Percentiles rank a stretch among this genome's conserved stretches.
Conservation (phyloP, 2,113 vertebrate species). For the Hippopotamus amphibius region DNA sequence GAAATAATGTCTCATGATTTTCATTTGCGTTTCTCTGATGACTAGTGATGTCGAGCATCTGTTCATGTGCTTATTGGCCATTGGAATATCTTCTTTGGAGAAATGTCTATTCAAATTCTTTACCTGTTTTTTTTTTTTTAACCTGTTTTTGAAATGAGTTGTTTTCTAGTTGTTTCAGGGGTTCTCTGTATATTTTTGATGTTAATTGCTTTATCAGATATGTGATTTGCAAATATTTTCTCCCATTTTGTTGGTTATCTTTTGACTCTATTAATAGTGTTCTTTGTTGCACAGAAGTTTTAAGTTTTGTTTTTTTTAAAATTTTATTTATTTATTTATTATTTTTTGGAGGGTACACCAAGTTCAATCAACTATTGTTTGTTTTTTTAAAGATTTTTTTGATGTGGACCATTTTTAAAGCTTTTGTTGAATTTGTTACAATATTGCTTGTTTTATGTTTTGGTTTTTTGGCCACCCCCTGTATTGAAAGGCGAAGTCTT, state of each 20-base stretch:
- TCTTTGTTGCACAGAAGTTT: background rate
- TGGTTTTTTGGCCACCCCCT: no score
- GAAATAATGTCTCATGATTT: background rate
- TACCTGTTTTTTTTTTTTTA: slow-evolving; percentile 6
- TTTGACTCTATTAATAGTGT: background rate
- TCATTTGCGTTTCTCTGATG: background rate
- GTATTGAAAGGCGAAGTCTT: no score
- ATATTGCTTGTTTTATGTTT: no score
- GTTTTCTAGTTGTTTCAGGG: background rate
- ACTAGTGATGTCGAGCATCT: background rate
- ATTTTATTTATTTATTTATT: no score
- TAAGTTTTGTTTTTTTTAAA: no score
- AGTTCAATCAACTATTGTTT: no score
- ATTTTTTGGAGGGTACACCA: no score
- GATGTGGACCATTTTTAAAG: no score
- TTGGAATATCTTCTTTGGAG: background rate
- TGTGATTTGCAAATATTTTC: background rate
- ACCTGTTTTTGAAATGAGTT: background rate
- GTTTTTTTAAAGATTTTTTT: no score
- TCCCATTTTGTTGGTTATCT: background rate
- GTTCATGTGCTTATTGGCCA: background rate
- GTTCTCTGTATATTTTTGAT: background rate
- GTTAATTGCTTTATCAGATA: background rate
- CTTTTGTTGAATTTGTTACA: no score
- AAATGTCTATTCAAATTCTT: background rate